Evolutionary conservation across 1,140 invertebrate genomes (phyloP), one percentile per base, ranked within the genome.

Genomic region (Oppia nitens): DNA sequence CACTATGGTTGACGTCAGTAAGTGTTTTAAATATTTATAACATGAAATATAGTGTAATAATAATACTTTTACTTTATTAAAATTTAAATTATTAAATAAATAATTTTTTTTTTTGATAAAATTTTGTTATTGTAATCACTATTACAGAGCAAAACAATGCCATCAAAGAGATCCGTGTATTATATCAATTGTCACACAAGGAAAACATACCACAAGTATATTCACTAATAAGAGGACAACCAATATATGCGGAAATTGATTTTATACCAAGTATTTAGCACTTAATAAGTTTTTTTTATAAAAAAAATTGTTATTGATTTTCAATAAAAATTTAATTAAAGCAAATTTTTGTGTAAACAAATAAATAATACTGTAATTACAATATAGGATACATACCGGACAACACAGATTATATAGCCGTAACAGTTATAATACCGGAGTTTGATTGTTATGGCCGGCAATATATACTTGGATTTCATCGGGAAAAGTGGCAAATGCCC

Each of bases 201-300:
- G 24, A 57, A 48, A 49, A 27, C 3, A n/a, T 14, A 47, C 23
- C 48, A 20, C 9, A 6, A 6, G 48, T 49, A 23, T 20, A 4
- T 21, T 20, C 27, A 9, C 25, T 57, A 25, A 17, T 49, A 21
- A 2, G 56, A 2, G 56, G 47, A 3, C 2, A n/a, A 52, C 56
- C 56, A 40, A 6, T 57, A 4, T 57, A 49, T 57, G 47, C 29
- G 6, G 56, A 57, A 27, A 27, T 57, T 17, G 56, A 57, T 52
- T 57, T 57, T 51, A 23, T 57, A n/a, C 56, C 56, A n/a, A 50
- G 56, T 57, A 57, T 49, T 45, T 49, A 20, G 12, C 14, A 20
- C 29, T n/a, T 3, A 2, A 26, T 2, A 2, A 55, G 26, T 55
- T 21, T 24, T 23, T 52, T 11, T 9, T 23, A 11, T 23, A 52